A percentile compares a stretch with the other conserved stretches of the same genome.
phyloP scores from a whole-genome alignment of 2,888 invertebrate species.

The Callinectes sapidus region DNA sequence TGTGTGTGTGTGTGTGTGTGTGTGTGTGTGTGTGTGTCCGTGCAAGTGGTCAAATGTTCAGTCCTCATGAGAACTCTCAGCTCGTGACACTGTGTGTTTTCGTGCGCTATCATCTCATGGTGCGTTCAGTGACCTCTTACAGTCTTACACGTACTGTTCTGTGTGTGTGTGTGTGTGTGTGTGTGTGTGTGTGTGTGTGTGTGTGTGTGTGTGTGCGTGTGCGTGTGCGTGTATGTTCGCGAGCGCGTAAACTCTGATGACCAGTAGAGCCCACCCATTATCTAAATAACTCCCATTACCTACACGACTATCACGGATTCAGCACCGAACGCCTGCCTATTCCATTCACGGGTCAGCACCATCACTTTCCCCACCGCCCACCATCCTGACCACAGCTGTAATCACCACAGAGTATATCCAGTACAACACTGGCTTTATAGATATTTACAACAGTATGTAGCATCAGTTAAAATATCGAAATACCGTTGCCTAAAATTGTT shows the following conservation, averaged over 20 bases:
- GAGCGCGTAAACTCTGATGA: background rate
- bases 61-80: background rate
- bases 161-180: background rate
- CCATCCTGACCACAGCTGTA: no score
- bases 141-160: background rate
- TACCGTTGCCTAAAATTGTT: no score
- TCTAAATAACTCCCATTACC: background rate
- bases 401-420: no score
- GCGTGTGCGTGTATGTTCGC: background rate
- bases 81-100: background rate
- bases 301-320: background rate
- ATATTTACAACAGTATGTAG: no score
- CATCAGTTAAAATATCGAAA: no score
- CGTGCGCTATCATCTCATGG: background rate
- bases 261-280: background rate
- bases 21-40: conserved; percentile 36
- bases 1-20: conserved; percentile 33
- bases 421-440: no score
- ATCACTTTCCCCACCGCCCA: background rate
- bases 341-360: background rate
- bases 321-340: background rate
- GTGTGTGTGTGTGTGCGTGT: conserved; percentile 19
- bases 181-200: background rate
- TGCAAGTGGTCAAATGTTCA: background rate
- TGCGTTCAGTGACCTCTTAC: background rate